Evolutionary conservation across 2,113 vertebrate genomes (phyloP), one percentile per base, ranked within the genome.

Genomic region (Neotragus pygmaeus): DNA sequence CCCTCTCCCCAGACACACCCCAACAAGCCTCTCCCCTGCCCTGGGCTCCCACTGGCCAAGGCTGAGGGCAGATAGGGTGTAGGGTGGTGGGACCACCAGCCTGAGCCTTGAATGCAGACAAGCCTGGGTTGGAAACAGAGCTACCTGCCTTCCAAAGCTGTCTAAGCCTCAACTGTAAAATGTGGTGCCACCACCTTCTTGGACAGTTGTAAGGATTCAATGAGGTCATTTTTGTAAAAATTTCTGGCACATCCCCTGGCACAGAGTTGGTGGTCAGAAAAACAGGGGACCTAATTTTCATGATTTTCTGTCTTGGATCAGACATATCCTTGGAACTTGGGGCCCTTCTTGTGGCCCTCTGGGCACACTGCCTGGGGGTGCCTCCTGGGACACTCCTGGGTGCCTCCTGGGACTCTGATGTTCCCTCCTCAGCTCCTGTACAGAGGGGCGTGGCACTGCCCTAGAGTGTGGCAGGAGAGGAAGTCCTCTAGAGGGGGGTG

Each of bases 101-200:
- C 49, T 55, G 57, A 88, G 51, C 36, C 80, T 16, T 17, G 36
- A 62, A 25, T 23, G n/a, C 55, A 83, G 55, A 89, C 96, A 53
- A 89, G 49, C 53, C 49, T 73, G 4, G 23, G 14, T 2, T 49
- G 87, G 64, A 88, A 91, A 70, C 82, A 91, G 36, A 91, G 27
- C 33, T 43, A 73, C 45, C 58, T n/a, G 15, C 36, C 60, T 49
- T n/a, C 64, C 11, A 84, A 60, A 60, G 19, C 51, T 82, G 21
- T 83, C 58, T 36, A 57, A 77, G 75, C 49, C 47, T 77, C 57
- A 60, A 39, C 25, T 84, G 45, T 96, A 30, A 78, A 86, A 62
- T 30, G 7, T 3, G 62, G 28, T 8, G 36, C 16, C 33, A 5
- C n/a, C 47, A 43, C 45, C 66, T 92, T 87, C 62, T 23, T 84